Base-by-base conservation (phyloP, 2,888 invertebrate species). In the Lypha dubia region DNA sequence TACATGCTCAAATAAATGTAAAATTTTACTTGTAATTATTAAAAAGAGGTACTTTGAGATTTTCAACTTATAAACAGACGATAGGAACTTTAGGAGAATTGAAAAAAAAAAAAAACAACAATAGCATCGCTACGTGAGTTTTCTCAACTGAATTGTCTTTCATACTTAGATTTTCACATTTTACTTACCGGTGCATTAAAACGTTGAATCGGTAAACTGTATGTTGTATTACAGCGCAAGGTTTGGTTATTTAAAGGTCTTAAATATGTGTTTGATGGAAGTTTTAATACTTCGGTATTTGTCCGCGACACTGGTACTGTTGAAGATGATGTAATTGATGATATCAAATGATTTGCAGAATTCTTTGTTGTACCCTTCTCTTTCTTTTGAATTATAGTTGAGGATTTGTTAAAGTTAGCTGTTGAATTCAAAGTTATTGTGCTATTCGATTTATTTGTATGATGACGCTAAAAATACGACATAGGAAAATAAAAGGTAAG, bases 211-310 rank as follows among this genome's bases (percentile, higher is more conserved):
- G 90, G 86, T 41, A 89, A 82, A 20, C 88, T 44, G 15, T 88
- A 88, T 13, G 86, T 38, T 20, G 87, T 71, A 22, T 86, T 80
- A 46, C 84, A 81, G 13, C 81, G 84, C 67, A 84, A 11, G 7
- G 77, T 65, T 86, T 71, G 70, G 58, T 68, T 79, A 49, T 46
- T 60, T 22, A 91, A 88, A 0, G 90, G 88, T 13, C 91, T 88
- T 32, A 92, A 84, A 84, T 88, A 91, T n/a, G 92, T 92, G 76
- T 89, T 91, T 35, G 88, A 87, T 6, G 91, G 91, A 62, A 91
- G 84, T 82, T 91, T 91, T 9, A 92, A 87, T 24, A 91, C 71
- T 76, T 91, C 88, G 8, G 89, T 83, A 53, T 60, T 84, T 63
- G 79, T 15, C 44, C 84, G 84, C 49, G 75, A 35, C 49, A 60